phyloP scores from a whole-genome alignment of 2,797 vertebrate genomes.

The Erithacus rubecula region DNA sequence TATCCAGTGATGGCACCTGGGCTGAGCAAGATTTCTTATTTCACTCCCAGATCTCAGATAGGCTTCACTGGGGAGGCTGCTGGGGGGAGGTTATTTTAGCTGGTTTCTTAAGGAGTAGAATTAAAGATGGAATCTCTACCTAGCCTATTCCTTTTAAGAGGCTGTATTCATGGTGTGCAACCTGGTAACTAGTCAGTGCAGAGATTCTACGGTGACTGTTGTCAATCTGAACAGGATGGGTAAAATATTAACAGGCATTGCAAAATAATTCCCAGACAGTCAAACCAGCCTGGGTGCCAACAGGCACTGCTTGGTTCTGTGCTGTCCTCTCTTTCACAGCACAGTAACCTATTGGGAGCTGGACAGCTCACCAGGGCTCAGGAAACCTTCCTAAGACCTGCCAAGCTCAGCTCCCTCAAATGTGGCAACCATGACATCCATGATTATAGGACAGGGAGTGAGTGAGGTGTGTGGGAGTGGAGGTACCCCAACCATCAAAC shows the following conservation, averaged over 20 bases:
- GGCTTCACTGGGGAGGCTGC: not conserved
- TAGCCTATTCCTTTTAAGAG: not conserved
- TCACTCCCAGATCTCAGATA: not conserved
- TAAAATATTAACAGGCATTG: not conserved
- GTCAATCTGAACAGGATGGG: not conserved
- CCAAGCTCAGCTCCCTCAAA: not conserved
- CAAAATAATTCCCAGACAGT: not conserved
- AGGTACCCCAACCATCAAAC: not conserved
- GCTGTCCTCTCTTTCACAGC: not conserved
- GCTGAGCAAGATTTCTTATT: not conserved
- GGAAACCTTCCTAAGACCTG: not conserved
- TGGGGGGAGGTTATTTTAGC: not conserved
- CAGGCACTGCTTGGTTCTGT: not conserved
- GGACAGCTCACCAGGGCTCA: not conserved
- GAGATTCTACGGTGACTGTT: not conserved
- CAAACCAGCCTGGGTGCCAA: not conserved
- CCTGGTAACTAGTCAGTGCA: not conserved
- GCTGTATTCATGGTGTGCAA: not conserved
- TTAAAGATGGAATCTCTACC: not conserved
- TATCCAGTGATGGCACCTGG: fast-evolving
- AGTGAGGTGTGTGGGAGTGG: not conserved
- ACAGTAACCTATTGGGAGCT: not conserved
- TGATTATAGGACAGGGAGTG: fast-evolving
- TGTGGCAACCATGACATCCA: fast-evolving
- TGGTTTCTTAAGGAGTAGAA: not conserved